Evolutionary conservation across 2,113 vertebrate species (phyloP).

Genomic region (Melanostigma gelatinosum): DNA sequence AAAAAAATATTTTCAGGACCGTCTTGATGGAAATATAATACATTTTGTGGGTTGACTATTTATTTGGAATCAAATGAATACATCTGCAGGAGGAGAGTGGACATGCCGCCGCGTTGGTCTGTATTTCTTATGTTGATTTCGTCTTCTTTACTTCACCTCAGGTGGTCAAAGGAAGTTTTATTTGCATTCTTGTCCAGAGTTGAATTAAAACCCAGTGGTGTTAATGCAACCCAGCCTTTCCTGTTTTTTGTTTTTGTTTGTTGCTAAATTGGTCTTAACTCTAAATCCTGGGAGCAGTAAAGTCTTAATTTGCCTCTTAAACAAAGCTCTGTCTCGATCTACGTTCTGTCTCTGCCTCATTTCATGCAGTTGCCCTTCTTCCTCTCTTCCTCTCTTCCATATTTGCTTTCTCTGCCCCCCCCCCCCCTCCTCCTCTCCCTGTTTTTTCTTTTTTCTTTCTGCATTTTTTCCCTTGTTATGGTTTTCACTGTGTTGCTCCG

Average conservation of each 20-base stretch:
- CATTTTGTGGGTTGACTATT: neutral
- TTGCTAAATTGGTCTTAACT: constrained; percentile 31
- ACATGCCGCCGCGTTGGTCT: neutral
- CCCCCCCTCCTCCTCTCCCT: neutral
- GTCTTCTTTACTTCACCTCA: constrained; percentile 19
- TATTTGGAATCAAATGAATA: neutral
- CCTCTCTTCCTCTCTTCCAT: constrained; percentile 27
- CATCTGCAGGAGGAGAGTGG: neutral
- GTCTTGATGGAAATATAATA: neutral
- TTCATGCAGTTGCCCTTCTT: constrained; percentile 28
- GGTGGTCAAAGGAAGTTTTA: constrained; percentile 35
- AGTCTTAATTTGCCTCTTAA: constrained; percentile 47
- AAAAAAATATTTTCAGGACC: neutral
- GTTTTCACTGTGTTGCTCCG: constrained; percentile 16
- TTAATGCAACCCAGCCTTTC: constrained; percentile 49
- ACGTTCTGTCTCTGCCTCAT: constrained; percentile 32
- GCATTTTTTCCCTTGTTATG: constrained; percentile 13
- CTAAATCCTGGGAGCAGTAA: constrained; percentile 40
- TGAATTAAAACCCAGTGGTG: constrained; percentile 22
- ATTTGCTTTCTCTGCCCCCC: constrained; percentile 7
- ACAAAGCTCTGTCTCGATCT: constrained; percentile 25
- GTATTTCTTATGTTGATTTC: neutral
- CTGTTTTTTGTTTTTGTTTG: constrained; percentile 18
- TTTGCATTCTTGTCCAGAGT: constrained; percentile 33
- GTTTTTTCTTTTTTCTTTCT: neutral